phyloP scores from a whole-genome alignment of 2,797 vertebrate species.

The Acropternis orthonyx region DNA sequence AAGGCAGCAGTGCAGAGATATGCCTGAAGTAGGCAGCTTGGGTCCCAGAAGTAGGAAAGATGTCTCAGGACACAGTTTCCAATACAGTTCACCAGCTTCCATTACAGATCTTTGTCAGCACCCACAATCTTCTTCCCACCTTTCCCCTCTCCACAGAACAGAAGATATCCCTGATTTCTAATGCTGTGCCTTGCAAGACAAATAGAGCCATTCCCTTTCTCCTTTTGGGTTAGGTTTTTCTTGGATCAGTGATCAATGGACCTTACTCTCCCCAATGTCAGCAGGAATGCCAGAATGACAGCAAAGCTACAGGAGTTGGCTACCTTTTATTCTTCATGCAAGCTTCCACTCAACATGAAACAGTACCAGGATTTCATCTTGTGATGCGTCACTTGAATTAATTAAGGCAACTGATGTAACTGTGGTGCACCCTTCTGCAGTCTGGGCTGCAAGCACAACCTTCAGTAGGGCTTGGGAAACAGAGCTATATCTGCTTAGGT shows the following conservation, averaged over 20 bases:
- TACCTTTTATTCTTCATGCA: background rate
- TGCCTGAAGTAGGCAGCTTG: background rate
- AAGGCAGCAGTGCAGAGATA: background rate
- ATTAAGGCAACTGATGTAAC: background rate
- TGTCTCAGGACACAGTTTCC: background rate
- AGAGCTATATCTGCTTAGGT: background rate
- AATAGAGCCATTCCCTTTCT: background rate
- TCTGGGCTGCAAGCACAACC: background rate
- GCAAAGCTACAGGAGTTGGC: background rate
- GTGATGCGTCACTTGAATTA: background rate
- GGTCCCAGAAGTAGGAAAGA: background rate
- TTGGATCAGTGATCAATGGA: background rate
- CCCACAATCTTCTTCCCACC: rapidly evolving
- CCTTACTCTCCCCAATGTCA: rapidly evolving
- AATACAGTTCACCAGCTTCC: background rate
- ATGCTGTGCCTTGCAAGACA: background rate
- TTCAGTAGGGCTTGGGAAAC: background rate
- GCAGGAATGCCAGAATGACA: background rate
- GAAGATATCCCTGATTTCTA: background rate
- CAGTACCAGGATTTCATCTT: background rate
- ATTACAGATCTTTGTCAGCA: background rate
- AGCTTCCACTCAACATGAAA: background rate
- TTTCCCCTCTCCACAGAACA: background rate
- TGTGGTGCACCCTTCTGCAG: background rate
- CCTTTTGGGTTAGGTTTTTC: background rate